phyloP scores from a whole-genome alignment of 2,888 invertebrate species.

The Agrotis ipsilon region DNA sequence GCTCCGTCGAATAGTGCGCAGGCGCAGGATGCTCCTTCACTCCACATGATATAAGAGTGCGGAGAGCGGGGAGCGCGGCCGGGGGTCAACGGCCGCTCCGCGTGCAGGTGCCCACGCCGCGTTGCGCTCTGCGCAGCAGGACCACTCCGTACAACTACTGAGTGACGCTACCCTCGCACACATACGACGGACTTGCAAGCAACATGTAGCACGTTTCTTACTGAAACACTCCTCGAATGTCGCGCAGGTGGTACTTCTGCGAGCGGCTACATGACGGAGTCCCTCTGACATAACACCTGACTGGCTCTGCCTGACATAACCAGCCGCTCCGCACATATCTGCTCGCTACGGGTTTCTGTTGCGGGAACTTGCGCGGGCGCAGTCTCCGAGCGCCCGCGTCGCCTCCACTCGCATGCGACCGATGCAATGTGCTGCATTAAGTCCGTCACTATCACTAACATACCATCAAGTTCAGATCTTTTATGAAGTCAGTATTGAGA shows the following conservation, averaged over 20 bases:
- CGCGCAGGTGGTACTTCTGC: constrained; percentile 22
- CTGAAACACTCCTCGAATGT: no score
- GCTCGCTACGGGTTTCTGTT: constrained; percentile 49
- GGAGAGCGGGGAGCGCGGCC: constrained; percentile 2
- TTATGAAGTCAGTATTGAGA: not conserved
- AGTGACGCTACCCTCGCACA: not conserved
- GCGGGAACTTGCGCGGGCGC: constrained; percentile 17
- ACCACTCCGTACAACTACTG: constrained; percentile 1
- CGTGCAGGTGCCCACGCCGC: constrained; percentile 71
- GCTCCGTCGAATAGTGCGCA: constrained; percentile 6
- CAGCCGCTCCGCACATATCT: constrained; percentile 55
- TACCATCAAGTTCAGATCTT: not conserved
- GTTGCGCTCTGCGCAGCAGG: constrained; percentile 11
- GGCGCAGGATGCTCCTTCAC: constrained; percentile 33
- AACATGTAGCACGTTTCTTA: no score
- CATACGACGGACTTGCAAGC: no score
- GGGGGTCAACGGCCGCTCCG: constrained; percentile 73
- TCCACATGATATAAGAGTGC: constrained; percentile 24
- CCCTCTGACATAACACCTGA: constrained; percentile 74
- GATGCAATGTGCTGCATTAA: not conserved
- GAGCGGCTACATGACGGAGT: not conserved
- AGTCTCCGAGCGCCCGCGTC: not conserved
- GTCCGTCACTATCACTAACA: not conserved
- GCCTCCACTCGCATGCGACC: constrained; percentile 1
- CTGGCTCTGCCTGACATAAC: constrained; percentile 70